Conservation (phyloP, 2,888 invertebrate genomes). For the Neoaliturus tenellus region DNA sequence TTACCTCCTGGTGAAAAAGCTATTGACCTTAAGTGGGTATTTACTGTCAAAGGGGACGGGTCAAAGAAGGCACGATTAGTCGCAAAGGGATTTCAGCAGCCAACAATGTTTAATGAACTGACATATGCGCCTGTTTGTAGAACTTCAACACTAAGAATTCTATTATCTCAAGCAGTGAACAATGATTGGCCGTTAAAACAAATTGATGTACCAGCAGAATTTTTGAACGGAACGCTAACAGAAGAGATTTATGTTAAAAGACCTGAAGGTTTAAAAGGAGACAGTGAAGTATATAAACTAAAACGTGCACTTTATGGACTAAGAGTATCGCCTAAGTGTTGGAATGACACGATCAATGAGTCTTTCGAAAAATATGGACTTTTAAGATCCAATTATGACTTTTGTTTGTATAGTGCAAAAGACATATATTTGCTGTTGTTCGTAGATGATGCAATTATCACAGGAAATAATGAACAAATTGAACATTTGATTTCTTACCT, state of each 20-base stretch:
- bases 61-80: constrained; percentile 59
- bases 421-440: constrained; percentile 45
- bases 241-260: constrained; percentile 54
- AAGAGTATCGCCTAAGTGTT: constrained; percentile 56
- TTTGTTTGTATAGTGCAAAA: constrained; percentile 37
- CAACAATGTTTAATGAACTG: background rate
- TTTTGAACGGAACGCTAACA: constrained; percentile 56
- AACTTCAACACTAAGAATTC: constrained; percentile 47
- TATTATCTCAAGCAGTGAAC: constrained; percentile 51
- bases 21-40: constrained; percentile 60
- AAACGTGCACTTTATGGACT: constrained; percentile 55
- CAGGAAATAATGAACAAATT: constrained; percentile 33
- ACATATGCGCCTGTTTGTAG: constrained; percentile 41
- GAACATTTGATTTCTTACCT: constrained; percentile 27
- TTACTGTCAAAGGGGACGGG: constrained; percentile 57
- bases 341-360: constrained; percentile 53
- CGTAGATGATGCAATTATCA: constrained; percentile 57
- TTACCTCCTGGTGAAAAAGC: constrained; percentile 41
- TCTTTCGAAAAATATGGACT: constrained; percentile 50
- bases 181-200: constrained; percentile 45
- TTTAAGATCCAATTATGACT: constrained; percentile 51
- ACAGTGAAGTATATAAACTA: constrained; percentile 36
- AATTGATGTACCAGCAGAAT: constrained; percentile 57
- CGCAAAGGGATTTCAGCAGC: constrained; percentile 58
- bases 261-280: constrained; percentile 52